phyloP scores from a whole-genome alignment of 2,113 vertebrate species.

The Anser brachyrhynchus region DNA sequence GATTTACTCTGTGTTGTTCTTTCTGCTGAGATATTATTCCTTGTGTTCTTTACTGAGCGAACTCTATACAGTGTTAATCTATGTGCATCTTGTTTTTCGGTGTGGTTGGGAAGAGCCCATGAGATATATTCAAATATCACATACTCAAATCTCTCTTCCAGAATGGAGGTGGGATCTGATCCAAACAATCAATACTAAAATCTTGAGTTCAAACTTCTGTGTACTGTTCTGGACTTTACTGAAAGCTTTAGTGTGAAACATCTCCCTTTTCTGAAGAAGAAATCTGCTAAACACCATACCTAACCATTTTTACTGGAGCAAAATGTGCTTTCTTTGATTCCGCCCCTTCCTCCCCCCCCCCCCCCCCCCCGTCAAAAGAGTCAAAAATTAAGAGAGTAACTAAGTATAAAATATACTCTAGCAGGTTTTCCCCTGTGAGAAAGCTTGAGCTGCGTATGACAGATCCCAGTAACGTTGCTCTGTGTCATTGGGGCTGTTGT shows the following conservation, averaged over 20 bases:
- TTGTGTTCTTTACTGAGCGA: background rate
- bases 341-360: background rate
- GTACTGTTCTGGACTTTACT: background rate
- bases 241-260: background rate
- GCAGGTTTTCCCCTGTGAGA: background rate
- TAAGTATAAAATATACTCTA: background rate
- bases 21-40: background rate
- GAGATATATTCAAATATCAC: background rate
- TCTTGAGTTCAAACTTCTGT: background rate
- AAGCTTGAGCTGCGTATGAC: background rate
- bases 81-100: background rate
- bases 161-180: background rate
- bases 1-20: background rate
- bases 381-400: background rate
- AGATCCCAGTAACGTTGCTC: background rate
- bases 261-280: background rate
- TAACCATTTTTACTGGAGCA: background rate
- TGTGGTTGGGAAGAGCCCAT: background rate
- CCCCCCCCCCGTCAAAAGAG: too few relatives aligned
- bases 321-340: background rate
- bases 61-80: background rate
- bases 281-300: background rate
- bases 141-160: background rate
- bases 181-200: background rate
- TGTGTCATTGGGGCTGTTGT: accelerated